Conservation (phyloP, 2,797 vertebrate genomes). For the Hypotaenidia okinawae region DNA sequence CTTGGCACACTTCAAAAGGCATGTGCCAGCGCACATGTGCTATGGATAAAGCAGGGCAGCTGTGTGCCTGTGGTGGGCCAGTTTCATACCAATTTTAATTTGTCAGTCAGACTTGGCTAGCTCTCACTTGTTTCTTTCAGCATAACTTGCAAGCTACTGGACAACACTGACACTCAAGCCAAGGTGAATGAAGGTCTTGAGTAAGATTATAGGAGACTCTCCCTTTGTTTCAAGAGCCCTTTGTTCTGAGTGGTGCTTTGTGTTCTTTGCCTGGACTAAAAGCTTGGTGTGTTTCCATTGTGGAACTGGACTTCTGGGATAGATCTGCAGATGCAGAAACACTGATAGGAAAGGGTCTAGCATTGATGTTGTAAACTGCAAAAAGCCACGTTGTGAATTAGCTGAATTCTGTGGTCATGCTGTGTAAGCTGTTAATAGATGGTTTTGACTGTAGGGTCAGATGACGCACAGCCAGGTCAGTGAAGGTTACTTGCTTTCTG, state of each 20-base stretch:
- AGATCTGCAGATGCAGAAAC: neutral
- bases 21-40: constrained; percentile 29
- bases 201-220: neutral
- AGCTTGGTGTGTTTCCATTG: neutral
- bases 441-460: neutral
- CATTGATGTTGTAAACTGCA: neutral
- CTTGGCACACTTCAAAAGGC: neutral
- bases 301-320: neutral
- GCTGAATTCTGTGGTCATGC: neutral
- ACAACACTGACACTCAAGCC: neutral
- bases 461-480: neutral
- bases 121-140: constrained; percentile 21
- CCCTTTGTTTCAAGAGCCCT: neutral
- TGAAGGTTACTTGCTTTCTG: neutral
- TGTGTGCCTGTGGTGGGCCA: constrained; percentile 28
- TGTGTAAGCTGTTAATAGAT: neutral
- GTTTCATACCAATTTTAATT: constrained; percentile 27
- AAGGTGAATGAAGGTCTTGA: neutral
- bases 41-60: neutral
- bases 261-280: neutral
- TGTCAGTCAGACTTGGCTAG: constrained; percentile 18
- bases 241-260: neutral
- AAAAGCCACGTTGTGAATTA: neutral
- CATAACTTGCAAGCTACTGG: neutral
- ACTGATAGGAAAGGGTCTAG: neutral